phyloP scores from a whole-genome alignment of 2,888 invertebrate genomes.

The Sepiola atlantica region DNA sequence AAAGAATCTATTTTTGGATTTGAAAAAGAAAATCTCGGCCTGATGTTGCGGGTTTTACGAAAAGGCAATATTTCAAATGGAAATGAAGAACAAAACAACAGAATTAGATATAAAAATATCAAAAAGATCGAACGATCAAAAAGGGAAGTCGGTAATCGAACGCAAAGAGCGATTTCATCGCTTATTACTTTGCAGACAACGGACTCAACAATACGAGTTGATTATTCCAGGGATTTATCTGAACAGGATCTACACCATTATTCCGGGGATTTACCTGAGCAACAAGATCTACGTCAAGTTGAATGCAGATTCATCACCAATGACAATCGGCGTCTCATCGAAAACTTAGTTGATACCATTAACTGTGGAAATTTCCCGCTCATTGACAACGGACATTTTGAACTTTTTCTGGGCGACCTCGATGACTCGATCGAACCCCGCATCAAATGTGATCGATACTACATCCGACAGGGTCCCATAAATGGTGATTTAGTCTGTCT shows the following conservation, averaged over 20 bases:
- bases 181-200: background rate
- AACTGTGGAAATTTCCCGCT: background rate
- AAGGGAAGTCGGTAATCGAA: background rate
- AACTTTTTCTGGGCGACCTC: background rate
- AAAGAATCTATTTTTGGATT: background rate
- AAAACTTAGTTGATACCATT: background rate
- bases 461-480: background rate
- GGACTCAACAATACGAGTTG: background rate
- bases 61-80: background rate
- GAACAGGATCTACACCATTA: background rate
- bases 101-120: background rate
- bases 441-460: conserved; percentile 1
- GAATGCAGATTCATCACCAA: background rate
- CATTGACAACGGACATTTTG: background rate
- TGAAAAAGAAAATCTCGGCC: background rate
- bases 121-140: background rate
- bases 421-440: background rate
- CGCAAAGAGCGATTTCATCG: background rate
- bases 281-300: background rate
- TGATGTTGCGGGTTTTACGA: background rate
- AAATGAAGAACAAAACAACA: background rate
- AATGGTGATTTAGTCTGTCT: background rate
- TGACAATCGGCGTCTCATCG: background rate
- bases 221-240: background rate
- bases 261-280: background rate